Percentiles rank a stretch among this genome's conserved stretches.
Conservation (phyloP, 2,888 invertebrate species). For the Drosophila neonasuta region DNA sequence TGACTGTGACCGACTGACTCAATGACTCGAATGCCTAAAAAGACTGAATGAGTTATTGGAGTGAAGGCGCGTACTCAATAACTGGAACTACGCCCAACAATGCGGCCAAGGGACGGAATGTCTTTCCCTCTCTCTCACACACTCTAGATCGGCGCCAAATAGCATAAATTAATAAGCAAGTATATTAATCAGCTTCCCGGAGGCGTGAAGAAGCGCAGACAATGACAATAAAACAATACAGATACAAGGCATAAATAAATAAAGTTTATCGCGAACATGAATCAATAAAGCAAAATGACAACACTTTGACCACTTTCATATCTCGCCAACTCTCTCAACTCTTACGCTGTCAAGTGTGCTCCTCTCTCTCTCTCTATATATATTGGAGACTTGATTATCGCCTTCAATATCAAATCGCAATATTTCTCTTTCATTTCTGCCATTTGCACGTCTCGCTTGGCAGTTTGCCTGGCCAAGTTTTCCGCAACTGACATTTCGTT, state of each 20-base stretch:
- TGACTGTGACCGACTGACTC: constrained; percentile 32
- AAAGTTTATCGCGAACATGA: constrained; percentile 26
- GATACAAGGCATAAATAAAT: constrained; percentile 23
- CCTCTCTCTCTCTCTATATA: not conserved
- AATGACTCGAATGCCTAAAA: constrained; percentile 27
- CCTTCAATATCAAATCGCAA: constrained; percentile 10
- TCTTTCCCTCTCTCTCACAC: not conserved
- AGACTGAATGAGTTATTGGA: constrained; percentile 40
- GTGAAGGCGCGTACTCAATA: constrained; percentile 44
- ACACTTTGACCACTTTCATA: constrained; percentile 34
- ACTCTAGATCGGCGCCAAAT: not conserved
- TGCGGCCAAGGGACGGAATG: constrained; percentile 26
- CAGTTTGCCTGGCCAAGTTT: constrained; percentile 52
- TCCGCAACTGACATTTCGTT: constrained; percentile 64
- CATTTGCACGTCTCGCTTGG: constrained; percentile 27
- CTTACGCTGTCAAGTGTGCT: constrained; percentile 15
- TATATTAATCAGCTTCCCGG: constrained; percentile 42
- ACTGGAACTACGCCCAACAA: constrained; percentile 54
- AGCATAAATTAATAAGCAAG: constrained; percentile 26
- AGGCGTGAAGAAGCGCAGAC: constrained; percentile 32
- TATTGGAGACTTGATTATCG: not conserved
- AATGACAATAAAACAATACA: constrained; percentile 12
- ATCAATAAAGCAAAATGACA: constrained; percentile 19
- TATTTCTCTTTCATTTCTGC: constrained; percentile 17
- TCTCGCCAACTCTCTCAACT: constrained; percentile 17